Conservation (phyloP, 2,113 vertebrate genomes). For the Microtus richardsoni region DNA sequence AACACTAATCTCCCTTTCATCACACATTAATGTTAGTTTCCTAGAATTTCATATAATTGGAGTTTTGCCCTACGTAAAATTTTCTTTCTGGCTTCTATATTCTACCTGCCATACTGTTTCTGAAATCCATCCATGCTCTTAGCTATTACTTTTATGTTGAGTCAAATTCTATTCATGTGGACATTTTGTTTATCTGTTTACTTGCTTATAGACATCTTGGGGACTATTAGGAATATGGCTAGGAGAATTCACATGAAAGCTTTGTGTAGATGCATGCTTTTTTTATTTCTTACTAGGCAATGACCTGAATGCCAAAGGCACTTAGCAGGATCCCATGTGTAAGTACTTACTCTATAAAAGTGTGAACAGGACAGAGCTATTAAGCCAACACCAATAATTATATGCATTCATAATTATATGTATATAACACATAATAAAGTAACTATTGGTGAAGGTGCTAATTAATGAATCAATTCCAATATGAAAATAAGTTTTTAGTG, state of each 20-base stretch:
- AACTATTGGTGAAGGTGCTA: neutral
- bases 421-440: slow-evolving; percentile 2
- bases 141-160: slow-evolving; percentile 25
- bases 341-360: neutral
- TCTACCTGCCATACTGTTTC: neutral
- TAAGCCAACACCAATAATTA: slow-evolving; percentile 11
- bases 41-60: slow-evolving; percentile 43
- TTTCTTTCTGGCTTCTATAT: slow-evolving; percentile 12
- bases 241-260: slow-evolving; percentile 20
- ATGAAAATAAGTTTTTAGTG: slow-evolving; percentile 10
- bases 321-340: slow-evolving; percentile 6
- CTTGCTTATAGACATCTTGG: neutral
- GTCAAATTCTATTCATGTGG: slow-evolving; percentile 18
- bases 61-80: neutral
- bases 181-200: slow-evolving; percentile 40
- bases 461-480: slow-evolving; percentile 17
- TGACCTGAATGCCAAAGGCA: slow-evolving; percentile 46
- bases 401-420: neutral
- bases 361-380: neutral
- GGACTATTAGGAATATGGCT: slow-evolving; percentile 18
- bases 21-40: slow-evolving; percentile 21
- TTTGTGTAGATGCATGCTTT: slow-evolving; percentile 46
- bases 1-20: neutral
- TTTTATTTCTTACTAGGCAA: slow-evolving; percentile 40
- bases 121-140: slow-evolving; percentile 32